Evolutionary conservation across 2,888 invertebrate genomes (phyloP).

Genomic region (Limenitis camilla): DNA sequence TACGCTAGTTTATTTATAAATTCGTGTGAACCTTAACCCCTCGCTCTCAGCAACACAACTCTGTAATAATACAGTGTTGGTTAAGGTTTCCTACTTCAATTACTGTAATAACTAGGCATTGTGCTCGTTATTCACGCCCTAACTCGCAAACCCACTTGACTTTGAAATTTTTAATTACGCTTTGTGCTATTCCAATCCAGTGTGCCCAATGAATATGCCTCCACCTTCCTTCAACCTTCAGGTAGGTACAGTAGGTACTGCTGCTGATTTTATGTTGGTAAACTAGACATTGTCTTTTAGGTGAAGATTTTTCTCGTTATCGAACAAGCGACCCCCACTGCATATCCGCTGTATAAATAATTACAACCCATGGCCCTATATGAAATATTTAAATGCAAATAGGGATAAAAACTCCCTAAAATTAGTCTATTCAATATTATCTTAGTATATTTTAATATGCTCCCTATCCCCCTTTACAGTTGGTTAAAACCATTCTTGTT

Average conservation of each 20-base stretch:
- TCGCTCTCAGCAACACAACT: constrained; percentile 11
- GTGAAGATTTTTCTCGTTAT: too few species aligned
- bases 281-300: too few species aligned
- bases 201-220: constrained; percentile 20
- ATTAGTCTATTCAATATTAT: background rate
- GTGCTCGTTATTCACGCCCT: constrained; percentile 34
- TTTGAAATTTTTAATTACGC: constrained; percentile 31
- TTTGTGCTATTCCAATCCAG: constrained; percentile 20
- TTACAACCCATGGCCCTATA: too few species aligned
- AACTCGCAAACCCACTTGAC: constrained; percentile 29
- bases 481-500: constrained; percentile 23
- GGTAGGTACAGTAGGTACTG: background rate
- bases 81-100: constrained; percentile 45
- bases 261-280: background rate
- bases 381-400: too few species aligned
- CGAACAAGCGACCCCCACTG: too few species aligned
- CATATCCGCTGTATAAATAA: too few species aligned
- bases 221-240: background rate
- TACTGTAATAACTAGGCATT: constrained; percentile 52
- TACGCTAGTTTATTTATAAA: too few species aligned
- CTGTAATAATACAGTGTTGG: constrained; percentile 19
- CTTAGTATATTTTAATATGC: background rate
- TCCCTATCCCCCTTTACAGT: background rate
- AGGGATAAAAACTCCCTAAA: too few species aligned
- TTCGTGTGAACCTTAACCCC: constrained; percentile 4